Evolutionary conservation across 2,113 vertebrate species (phyloP).

Genomic region (Myotis yumanensis): DNA sequence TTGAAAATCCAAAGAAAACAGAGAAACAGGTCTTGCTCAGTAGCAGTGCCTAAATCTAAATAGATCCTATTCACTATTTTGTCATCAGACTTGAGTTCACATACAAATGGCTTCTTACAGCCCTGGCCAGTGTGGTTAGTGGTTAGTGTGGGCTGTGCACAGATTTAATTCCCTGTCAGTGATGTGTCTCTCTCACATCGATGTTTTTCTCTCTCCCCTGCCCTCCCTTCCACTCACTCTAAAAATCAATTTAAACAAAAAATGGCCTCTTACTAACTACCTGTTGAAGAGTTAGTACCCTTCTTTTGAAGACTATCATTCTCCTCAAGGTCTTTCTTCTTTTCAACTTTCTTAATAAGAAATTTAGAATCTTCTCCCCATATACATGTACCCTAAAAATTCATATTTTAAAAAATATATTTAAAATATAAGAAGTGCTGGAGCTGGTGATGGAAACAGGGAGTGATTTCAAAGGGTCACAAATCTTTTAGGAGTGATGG

Average conservation of each 20-base stretch:
- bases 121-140: too few species aligned
- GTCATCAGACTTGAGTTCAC: neutral
- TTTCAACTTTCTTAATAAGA: neutral
- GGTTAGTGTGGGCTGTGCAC: too few species aligned
- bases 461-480: neutral
- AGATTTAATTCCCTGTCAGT: too few species aligned
- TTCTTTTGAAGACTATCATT: neutral
- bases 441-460: neutral
- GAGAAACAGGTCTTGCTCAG: neutral
- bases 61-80: neutral
- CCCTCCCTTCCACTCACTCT: too few species aligned
- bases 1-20: slow-evolving; percentile 24
- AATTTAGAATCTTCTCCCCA: neutral
- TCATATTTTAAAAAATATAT: neutral
- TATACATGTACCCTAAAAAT: neutral
- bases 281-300: neutral
- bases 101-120: neutral
- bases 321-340: neutral
- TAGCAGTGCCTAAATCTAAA: neutral
- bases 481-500: neutral
- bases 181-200: too few species aligned
- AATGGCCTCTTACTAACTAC: neutral
- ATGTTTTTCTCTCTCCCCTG: too few species aligned
- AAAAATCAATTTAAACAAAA: neutral
- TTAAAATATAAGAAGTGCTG: neutral